phyloP scores from a whole-genome alignment of 2,113 vertebrate species.

The Marcusenius ussheri region DNA sequence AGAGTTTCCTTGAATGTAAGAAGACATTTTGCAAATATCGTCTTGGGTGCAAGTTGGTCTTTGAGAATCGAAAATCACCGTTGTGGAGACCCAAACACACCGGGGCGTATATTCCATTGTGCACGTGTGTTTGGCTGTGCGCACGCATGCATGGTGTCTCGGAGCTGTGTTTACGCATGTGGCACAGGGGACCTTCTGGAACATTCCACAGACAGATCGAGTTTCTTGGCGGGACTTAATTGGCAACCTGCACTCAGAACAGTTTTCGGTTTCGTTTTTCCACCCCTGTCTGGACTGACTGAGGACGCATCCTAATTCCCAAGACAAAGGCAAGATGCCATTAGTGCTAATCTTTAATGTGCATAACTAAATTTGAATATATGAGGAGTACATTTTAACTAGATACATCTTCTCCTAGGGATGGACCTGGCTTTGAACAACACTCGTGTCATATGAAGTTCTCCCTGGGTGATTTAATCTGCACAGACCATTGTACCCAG shows the following conservation, averaged over 20 bases:
- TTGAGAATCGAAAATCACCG: conserved; percentile 28
- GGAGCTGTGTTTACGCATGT: conserved; percentile 17
- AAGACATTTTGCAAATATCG: conserved; percentile 34
- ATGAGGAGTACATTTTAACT: conserved; percentile 1
- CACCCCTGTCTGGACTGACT: not conserved
- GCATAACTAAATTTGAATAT: not conserved
- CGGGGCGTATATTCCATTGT: not conserved
- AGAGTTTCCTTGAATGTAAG: conserved; percentile 44
- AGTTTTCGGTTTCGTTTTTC: conserved; percentile 1
- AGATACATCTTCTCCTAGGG: not conserved
- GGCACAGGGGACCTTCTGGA: not conserved
- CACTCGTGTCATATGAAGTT: not conserved
- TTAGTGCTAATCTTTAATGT: not conserved
- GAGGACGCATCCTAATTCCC: not conserved
- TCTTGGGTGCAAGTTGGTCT: conserved; percentile 27
- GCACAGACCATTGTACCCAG: not conserved
- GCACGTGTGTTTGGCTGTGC: not conserved
- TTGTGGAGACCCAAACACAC: not conserved
- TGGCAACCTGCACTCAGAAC: not conserved
- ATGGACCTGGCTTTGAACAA: not conserved
- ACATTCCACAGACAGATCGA: not conserved
- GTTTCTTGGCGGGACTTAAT: not conserved
- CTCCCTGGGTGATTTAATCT: not conserved
- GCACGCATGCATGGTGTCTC: not conserved
- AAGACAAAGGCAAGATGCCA: not conserved